Conservation (phyloP, 2,888 invertebrate genomes). For the Blastobasis lacticolella region DNA sequence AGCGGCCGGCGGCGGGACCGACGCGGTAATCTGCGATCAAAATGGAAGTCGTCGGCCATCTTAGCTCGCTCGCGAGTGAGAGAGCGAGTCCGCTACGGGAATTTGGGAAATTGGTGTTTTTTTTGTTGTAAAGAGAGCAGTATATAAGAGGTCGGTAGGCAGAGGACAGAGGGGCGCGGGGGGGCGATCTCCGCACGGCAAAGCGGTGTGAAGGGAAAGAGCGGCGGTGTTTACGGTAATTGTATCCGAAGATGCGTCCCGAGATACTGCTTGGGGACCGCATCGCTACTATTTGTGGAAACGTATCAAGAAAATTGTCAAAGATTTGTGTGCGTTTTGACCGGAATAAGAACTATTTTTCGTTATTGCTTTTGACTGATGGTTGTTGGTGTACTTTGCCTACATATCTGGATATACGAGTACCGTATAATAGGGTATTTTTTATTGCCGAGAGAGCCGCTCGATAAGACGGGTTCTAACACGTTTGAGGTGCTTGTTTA, state of each 20-base stretch:
- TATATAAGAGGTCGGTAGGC: conserved; percentile 71
- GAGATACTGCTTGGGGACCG: conserved; percentile 28
- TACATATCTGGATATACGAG: too few relatives aligned
- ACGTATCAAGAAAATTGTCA: too few relatives aligned
- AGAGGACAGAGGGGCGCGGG: conserved; percentile 48
- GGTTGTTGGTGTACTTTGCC: too few relatives aligned
- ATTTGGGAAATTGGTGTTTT: conserved; percentile 73
- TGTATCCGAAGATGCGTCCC: conserved; percentile 26
- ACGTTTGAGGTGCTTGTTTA: too few relatives aligned
- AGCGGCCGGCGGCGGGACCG: conserved; percentile 48
- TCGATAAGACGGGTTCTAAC: too few relatives aligned
- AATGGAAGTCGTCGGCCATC: conserved; percentile 70
- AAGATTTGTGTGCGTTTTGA: too few relatives aligned
- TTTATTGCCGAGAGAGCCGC: too few relatives aligned
- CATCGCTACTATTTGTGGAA: too few relatives aligned
- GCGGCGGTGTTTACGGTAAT: conserved; percentile 42
- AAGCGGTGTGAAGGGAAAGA: conserved; percentile 73
- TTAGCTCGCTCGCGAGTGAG: conserved; percentile 68
- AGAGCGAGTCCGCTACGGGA: conserved; percentile 64
- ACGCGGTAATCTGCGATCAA: conserved; percentile 69
- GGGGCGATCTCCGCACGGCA: conserved; percentile 65
- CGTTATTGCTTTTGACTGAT: too few relatives aligned
- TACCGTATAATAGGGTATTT: too few relatives aligned
- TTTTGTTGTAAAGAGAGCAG: conserved; percentile 73
- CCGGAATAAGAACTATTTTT: too few relatives aligned